Evolutionary conservation across 1,140 invertebrate species (phyloP), one percentile per base, ranked within the genome.

Genomic region (Penaeus indicus): DNA sequence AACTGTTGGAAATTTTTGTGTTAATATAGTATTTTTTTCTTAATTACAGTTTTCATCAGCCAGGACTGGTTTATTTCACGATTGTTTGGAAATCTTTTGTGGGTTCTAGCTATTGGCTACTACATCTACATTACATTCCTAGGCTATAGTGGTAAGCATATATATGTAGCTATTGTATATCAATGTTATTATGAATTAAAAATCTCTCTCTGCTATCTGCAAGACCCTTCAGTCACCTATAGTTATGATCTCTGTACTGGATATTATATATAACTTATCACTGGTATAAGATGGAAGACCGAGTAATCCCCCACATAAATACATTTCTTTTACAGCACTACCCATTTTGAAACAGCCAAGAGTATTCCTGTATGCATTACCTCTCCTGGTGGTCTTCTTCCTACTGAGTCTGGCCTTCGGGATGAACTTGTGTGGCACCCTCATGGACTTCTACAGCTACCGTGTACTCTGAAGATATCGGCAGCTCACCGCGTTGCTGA

Each of bases 41-140:
- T 91, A 91, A 89, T 94, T 94, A 86, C 93, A 97, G 96, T 95
- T 92, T 93, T 98, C 72, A 96, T 98, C 80, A 95, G 94, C 91
- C 94, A 95, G 84, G 94, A 96, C 86, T 95, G 95, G 91, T 97
- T 96, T 92, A 92, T 97, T 11, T 95, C 97, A 16, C 94, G 95
- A 89, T 94, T 99, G 22, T 93, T 99, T 92, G 98, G 98, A 32
- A 99, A 99, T 93, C 96, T 97, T 1, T 95, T 99, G 90, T 99
- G 98, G 98, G 94, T 99, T 25, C 94, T 98, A 83, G 97, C 97
- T 60, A 93, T 97, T 87, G 94, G 95, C 86, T 99, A 99, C 93
- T 99, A 99, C 92, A 94, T 98, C 88, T 99, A 99, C 92, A 99
- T 99, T 90, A 99, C 98, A 78, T 99, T 99, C 93, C 94, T 99